Evolutionary conservation across 1,140 invertebrate species (phyloP).

Genomic region (Lucilia sericata): DNA sequence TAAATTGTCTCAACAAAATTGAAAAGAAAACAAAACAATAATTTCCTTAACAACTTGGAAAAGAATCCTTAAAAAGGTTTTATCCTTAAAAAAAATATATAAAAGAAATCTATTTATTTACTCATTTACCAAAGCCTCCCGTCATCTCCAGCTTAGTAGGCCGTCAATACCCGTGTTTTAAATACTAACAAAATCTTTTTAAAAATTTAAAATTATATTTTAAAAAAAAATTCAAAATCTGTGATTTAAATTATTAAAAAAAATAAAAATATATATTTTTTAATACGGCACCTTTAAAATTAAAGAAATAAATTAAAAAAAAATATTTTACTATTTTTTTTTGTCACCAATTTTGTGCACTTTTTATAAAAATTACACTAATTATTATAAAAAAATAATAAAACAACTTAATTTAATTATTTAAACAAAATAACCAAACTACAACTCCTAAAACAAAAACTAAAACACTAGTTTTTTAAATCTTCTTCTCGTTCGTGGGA

Average conservation of each 20-base stretch:
- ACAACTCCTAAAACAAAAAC: background rate
- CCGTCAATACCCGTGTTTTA: conserved; percentile 35
- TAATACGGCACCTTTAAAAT: conserved; percentile 43
- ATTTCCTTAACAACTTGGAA: background rate
- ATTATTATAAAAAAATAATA: conserved; percentile 4
- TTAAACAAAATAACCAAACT: background rate
- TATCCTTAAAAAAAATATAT: background rate
- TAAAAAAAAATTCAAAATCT: conserved; percentile 35
- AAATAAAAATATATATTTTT: conserved; percentile 39
- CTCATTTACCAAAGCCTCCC: conserved; percentile 28
- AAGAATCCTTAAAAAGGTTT: background rate
- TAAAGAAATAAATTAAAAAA: background rate
- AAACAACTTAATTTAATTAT: background rate
- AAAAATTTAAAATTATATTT: background rate
- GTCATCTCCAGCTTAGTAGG: conserved; percentile 42
- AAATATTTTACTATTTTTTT: background rate
- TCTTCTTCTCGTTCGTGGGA: background rate
- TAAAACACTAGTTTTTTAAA: background rate
- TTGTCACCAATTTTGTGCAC: conserved; percentile 32
- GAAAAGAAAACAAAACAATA: conserved; percentile 12
- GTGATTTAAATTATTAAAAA: conserved; percentile 39
- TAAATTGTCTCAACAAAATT: background rate
- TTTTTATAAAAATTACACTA: conserved; percentile 22
- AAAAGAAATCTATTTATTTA: background rate
- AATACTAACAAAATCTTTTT: background rate